phyloP scores from a whole-genome alignment of 2,797 vertebrate species.

The Parambassis ranga region DNA sequence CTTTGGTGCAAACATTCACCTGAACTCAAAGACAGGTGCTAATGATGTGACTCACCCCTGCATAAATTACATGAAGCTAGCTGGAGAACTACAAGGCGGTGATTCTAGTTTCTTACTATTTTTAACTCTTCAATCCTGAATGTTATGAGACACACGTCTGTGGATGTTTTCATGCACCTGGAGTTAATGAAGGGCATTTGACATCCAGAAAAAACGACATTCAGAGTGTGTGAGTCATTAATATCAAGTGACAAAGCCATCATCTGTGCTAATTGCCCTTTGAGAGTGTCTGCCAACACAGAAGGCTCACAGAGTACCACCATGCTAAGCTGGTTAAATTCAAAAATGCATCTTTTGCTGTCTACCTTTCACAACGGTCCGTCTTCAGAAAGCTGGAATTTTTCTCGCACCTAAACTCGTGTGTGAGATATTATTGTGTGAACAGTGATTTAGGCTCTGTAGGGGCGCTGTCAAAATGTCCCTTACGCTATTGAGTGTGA shows the following conservation, averaged over 20 bases:
- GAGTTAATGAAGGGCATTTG: neutral
- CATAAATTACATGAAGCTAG: no score
- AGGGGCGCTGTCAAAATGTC: no score
- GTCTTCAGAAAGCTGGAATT: neutral
- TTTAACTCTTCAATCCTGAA: neutral
- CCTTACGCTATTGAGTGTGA: no score
- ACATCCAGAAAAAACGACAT: neutral
- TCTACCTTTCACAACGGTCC: no score
- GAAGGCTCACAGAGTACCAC: neutral
- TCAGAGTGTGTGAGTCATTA: neutral
- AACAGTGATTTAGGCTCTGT: no score
- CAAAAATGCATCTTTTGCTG: neutral
- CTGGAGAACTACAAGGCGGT: no score
- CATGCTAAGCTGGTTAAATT: neutral
- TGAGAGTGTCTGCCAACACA: neutral
- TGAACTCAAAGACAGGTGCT: no score
- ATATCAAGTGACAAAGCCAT: conserved; percentile 1
- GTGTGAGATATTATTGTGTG: no score
- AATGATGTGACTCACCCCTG: no score
- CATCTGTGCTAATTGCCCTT: neutral
- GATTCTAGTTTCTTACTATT: no score
- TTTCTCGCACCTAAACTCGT: neutral
- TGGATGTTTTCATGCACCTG: neutral
- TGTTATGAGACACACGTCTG: neutral
- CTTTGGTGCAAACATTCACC: no score